Conservation (phyloP, 2,113 vertebrate genomes). For the Plotosus lineatus region DNA sequence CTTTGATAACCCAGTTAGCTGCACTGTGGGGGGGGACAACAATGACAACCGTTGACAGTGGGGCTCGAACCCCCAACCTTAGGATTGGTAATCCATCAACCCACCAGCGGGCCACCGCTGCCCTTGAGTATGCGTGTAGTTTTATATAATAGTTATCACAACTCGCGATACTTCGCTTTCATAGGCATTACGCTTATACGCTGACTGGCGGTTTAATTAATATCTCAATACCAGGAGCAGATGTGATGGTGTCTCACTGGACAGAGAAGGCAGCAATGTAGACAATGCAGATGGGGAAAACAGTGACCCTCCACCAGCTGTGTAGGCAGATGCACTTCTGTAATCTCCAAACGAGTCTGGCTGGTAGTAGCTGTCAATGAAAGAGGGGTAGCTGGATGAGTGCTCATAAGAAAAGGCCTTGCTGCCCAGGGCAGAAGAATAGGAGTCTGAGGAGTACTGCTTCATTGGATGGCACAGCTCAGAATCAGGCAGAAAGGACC, state of each 20-base stretch:
- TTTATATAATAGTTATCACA: constrained; percentile 30
- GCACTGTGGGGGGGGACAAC: too few species aligned
- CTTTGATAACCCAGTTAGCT: too few species aligned
- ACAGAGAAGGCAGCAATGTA: constrained; percentile 72
- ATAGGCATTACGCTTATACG: constrained; percentile 56
- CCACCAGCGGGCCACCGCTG: too few species aligned
- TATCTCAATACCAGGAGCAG: constrained; percentile 73
- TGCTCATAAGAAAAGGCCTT: constrained; percentile 77
- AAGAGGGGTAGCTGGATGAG: constrained; percentile 61
- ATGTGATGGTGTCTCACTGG: constrained; percentile 69
- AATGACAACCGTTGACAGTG: too few species aligned
- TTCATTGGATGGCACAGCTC: constrained; percentile 74
- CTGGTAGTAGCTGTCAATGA: constrained; percentile 73
- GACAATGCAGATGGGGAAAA: constrained; percentile 68
- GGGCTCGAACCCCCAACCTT: too few species aligned
- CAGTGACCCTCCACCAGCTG: constrained; percentile 65
- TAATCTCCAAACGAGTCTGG: constrained; percentile 72
- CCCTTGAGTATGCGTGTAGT: too few species aligned
- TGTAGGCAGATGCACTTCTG: constrained; percentile 59
- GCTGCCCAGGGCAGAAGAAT: constrained; percentile 59
- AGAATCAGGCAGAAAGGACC: constrained; percentile 72
- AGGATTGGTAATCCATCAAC: too few species aligned
- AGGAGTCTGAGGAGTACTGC: constrained; percentile 68
- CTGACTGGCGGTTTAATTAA: constrained; percentile 44
- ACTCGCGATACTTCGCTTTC: neutral